phyloP scores from a whole-genome alignment of 2,113 vertebrate genomes.

The Myanophis thanlyinensis region DNA sequence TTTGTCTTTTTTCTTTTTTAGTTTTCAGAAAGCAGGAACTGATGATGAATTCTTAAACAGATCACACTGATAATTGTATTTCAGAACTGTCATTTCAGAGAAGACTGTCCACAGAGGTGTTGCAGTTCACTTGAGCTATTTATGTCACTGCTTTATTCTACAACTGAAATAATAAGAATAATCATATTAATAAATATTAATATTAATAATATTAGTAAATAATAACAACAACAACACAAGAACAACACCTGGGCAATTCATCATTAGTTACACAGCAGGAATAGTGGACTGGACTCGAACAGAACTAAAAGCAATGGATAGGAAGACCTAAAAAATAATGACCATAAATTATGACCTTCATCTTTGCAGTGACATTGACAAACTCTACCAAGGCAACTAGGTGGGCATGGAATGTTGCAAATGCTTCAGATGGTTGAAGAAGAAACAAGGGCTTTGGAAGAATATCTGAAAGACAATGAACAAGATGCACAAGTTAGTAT shows the following conservation, averaged over 20 bases:
- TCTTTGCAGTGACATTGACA: not conserved
- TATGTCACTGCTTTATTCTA: conserved; percentile 78
- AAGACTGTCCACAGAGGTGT: conserved; percentile 83
- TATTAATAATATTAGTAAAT: not conserved
- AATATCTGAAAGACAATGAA: not conserved
- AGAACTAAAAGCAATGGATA: not conserved
- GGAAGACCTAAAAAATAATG: not conserved
- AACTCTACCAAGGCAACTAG: not conserved
- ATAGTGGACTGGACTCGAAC: not conserved
- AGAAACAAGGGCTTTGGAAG: not conserved
- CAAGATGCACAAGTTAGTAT: not conserved
- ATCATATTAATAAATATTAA: not conserved
- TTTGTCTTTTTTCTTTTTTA: conserved; percentile 69
- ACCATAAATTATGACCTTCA: not conserved
- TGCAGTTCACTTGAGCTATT: conserved; percentile 81
- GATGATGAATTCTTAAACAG: conserved; percentile 95
- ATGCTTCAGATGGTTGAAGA: not conserved
- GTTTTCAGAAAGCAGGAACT: conserved; percentile 82
- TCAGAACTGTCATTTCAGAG: conserved; percentile 88
- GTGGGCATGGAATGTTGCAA: not conserved
- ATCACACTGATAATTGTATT: conserved; percentile 98
- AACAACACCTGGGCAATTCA: not conserved
- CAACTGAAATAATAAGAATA: conserved; percentile 76
- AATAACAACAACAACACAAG: conserved; percentile 44
- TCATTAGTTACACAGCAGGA: not conserved